Evolutionary conservation across 2,797 vertebrate species (phyloP).

Genomic region (Poeciliopsis infans): DNA sequence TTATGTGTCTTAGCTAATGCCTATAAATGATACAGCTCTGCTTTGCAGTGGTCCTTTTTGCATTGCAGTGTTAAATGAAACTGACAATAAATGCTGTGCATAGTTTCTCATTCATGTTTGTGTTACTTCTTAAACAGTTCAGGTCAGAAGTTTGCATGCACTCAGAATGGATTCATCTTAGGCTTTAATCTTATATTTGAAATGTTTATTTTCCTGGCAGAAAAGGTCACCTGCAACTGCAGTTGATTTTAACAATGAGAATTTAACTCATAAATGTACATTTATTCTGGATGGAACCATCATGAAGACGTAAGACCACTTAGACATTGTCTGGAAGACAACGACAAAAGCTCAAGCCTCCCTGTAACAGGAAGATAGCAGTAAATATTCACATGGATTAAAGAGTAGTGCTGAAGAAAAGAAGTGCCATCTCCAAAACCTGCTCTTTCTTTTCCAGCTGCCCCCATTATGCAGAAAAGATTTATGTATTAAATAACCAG

Average conservation of each 20-base stretch:
- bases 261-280: not conserved
- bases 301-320: not conserved
- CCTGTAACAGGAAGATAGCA: not conserved
- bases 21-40: slow-evolving; percentile 70
- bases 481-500: not conserved
- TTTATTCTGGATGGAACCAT: not conserved
- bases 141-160: not conserved
- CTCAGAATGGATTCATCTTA: not conserved
- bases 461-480: not conserved
- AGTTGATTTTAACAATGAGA: not conserved
- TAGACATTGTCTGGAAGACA: not conserved
- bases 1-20: slow-evolving; percentile 73
- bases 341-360: not conserved
- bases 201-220: not conserved
- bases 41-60: slow-evolving; percentile 80
- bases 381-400: not conserved
- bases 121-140: slow-evolving; percentile 27
- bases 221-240: not conserved
- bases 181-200: not conserved
- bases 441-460: not conserved
- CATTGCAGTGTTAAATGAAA: slow-evolving; percentile 77
- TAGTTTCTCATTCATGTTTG: slow-evolving; percentile 68
- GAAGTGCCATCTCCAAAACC: not conserved
- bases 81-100: slow-evolving; percentile 71
- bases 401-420: not conserved